Base-by-base conservation (phyloP, 2,888 invertebrate species). In the Cecidostiba fungosa region DNA sequence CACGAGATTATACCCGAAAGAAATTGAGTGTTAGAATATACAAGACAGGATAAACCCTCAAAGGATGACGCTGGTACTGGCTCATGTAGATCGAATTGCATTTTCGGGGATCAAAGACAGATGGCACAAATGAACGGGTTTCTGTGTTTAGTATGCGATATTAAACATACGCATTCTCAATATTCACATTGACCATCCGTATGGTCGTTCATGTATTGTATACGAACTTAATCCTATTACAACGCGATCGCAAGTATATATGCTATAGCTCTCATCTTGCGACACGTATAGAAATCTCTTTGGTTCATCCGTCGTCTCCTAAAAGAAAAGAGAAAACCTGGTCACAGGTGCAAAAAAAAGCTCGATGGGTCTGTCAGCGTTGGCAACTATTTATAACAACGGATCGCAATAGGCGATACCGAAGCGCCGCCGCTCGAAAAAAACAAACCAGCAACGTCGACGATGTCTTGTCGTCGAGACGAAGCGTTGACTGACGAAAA, bases 371-470 rank as follows among this genome's bases (percentile, higher is more conserved):
- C 36, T 12, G 70, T 70, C 70, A n/a, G 10, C 70, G n/a, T 14
- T 19, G 1, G 8, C 72, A 16, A 74, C 79, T 79, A 84, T 84
- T 79, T 84, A 84, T 84, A 84, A 39, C 10, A 23, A n/a, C 43
- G 26, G 47, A n/a, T 43, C 26, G 39, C 26, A 3, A 39, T 43
- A 23, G 47, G 14, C 32, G n/a, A 19, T 4, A 54, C 47, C 47
- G 14, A 66, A 59, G 73, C 69, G 82, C 76, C 66, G 23, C 23
- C 19, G 12, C 5, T 77, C 54, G 77, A 77, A 77, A 29, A 32
- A 29, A 32, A 14, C 0, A 8, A 69, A 29, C 16, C 66, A 14
- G 10, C 73, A 62, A 26, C 72, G 83, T 47, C 23, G 72, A 69
- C 69, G 36, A 77, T 69, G 76, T 26, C 36, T 70, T 23, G 54